phyloP scores from a whole-genome alignment of 2,113 vertebrate genomes.

The Sporophila hypoxantha region DNA sequence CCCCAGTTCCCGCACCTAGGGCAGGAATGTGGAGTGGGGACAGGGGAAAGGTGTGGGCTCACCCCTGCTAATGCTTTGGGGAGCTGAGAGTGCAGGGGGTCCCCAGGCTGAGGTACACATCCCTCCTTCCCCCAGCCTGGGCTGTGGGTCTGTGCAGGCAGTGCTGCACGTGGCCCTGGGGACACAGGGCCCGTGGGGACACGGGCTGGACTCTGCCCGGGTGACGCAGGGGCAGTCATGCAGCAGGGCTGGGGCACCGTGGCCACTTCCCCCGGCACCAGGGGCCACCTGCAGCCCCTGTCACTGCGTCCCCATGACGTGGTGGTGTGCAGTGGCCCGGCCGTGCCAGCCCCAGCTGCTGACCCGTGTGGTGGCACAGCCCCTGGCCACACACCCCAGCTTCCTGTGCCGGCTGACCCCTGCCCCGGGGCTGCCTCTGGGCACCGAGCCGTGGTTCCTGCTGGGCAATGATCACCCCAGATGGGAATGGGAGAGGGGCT shows the following conservation, averaged over 20 bases:
- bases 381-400: background rate
- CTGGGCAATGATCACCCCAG: background rate
- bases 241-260: background rate
- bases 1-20: accelerated
- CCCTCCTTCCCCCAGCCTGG: no score
- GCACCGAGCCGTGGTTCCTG: background rate
- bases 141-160: accelerated
- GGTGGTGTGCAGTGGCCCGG: accelerated
- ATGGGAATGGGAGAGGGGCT: accelerated
- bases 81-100: background rate
- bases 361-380: accelerated
- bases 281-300: background rate
- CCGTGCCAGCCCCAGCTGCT: accelerated
- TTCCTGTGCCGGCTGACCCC: accelerated
- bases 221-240: background rate
- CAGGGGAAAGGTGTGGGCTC: accelerated
- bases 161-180: background rate
- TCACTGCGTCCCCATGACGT: accelerated
- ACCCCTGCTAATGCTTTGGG: no score
- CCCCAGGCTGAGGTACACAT: accelerated
- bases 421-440: background rate
- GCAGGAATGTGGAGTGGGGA: background rate
- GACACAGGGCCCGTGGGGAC: background rate
- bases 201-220: background rate
- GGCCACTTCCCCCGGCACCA: accelerated